A percentile compares a stretch with the other conserved stretches of the same genome.
These are phyloP conservation scores for Theristicus caerulescens DNA, from an alignment of 2,113 vertebrate genomes.

Conservation along the genomic window DNA sequence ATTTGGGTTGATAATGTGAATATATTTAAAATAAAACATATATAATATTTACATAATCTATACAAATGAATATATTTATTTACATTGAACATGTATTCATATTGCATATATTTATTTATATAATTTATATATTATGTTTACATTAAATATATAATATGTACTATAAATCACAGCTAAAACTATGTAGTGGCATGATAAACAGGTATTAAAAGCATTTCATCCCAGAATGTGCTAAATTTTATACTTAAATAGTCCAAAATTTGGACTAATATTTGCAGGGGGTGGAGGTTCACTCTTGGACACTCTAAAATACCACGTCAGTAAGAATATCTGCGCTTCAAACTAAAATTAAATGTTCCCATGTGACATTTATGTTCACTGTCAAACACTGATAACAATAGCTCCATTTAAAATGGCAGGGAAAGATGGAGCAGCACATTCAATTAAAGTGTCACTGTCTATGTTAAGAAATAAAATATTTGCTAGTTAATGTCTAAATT, in stretches of 20 bases:
- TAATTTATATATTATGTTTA: neutral
- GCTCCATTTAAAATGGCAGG: neutral
- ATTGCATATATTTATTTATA: neutral
- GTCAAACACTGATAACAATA: slow-evolving; percentile 28
- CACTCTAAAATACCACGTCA: neutral
- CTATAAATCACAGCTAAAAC: neutral
- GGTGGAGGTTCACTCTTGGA: neutral
- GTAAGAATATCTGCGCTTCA: neutral
- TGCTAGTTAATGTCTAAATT: slow-evolving; percentile 14
- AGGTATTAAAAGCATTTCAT: neutral
- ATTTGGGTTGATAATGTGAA: neutral
- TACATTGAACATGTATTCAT: neutral
- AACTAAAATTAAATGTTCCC: neutral
- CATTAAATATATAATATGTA: neutral
- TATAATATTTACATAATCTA: neutral
- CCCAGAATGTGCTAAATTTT: neutral
- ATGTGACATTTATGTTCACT: neutral
- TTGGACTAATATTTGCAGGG: neutral
- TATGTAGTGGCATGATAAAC: neutral
- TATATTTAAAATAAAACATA: neutral
- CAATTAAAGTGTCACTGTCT: slow-evolving; percentile 35
- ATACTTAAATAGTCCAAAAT: neutral
- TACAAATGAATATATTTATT: neutral
- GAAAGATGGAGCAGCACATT: neutral
- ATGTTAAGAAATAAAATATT: slow-evolving; percentile 3